Evolutionary conservation across 2,113 vertebrate species (phyloP), one percentile per base, ranked within the genome.

Genomic region (Eurypyga helias): DNA sequence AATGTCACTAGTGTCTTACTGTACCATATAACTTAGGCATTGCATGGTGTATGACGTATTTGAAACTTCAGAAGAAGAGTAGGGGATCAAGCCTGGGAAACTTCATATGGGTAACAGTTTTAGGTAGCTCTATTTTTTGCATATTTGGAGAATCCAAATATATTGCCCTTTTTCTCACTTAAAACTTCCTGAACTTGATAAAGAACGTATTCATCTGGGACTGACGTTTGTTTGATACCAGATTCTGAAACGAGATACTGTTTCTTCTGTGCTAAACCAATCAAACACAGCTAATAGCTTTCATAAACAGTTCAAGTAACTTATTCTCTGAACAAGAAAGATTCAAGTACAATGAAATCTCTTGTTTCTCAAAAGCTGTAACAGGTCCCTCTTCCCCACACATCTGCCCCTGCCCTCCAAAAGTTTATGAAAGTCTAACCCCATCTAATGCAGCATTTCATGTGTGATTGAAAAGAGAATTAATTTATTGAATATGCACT

Each of bases 381-480:
- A 38, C 2, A 34, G 29, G 7, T 0, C 0, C 7, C 17, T 51
- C 33, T 82, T 67, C 26, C 13, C 9, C 10, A 55, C 7, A 9
- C 34, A 19, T 24, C 14, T 65, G 17, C 7, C 7, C 8, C 38
- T 81, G 45, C 16, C n/a, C 65, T 62, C 29, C 2, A 2, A n/a
- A 72, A 43, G 24, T 54, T 33, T 67, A 20, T 66, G 26, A 49
- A 85, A 10, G 31, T 23, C 14, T 78, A 62, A 55, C 4, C 18
- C 17, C 11, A 9, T 38, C 26, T 64, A 65, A 52, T 43, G 11
- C 9, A 54, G 6, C 34, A 51, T 46, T 92, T 16, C 24, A 82
- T 18, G 4, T 58, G 12, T 36, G 46, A 76, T 25, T 81, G 70
- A 45, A 89, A 78, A 24, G 26, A 76, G 26, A 85, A 31, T 41